Conservation (phyloP, 2,113 vertebrate species). For the Piaya cayana region DNA sequence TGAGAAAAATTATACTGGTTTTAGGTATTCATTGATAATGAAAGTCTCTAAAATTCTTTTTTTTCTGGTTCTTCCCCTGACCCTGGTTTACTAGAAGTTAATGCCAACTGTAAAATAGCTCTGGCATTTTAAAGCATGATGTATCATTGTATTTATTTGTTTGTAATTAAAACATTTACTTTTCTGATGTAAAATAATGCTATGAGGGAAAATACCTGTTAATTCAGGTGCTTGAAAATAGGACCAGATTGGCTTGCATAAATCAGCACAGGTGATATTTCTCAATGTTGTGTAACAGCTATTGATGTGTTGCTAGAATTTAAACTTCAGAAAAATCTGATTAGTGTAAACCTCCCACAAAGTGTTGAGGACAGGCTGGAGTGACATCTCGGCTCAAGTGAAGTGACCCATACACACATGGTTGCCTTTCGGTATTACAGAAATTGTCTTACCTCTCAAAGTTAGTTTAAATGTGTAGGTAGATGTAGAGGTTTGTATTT, state of each 20-base stretch:
- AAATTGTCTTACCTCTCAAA: neutral
- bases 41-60: neutral
- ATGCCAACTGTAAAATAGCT: neutral
- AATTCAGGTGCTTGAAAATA: neutral
- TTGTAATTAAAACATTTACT: neutral
- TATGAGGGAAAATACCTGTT: neutral
- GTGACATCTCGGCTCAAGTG: neutral
- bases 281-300: conserved; percentile 35
- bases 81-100: neutral
- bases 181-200: neutral
- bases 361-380: neutral
- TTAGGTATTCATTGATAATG: neutral
- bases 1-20: neutral
- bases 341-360: conserved; percentile 47
- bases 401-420: neutral
- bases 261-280: neutral
- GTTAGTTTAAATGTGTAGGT: neutral
- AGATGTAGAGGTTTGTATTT: neutral
- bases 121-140: neutral
- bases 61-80: neutral
- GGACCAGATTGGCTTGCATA: neutral
- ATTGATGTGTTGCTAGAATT: conserved; percentile 34
- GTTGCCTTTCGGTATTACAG: neutral
- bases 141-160: neutral
- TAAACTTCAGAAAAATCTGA: conserved; percentile 61